phyloP scores from a whole-genome alignment of 2,888 invertebrate species.

The Scaptomyza polygonia region DNA sequence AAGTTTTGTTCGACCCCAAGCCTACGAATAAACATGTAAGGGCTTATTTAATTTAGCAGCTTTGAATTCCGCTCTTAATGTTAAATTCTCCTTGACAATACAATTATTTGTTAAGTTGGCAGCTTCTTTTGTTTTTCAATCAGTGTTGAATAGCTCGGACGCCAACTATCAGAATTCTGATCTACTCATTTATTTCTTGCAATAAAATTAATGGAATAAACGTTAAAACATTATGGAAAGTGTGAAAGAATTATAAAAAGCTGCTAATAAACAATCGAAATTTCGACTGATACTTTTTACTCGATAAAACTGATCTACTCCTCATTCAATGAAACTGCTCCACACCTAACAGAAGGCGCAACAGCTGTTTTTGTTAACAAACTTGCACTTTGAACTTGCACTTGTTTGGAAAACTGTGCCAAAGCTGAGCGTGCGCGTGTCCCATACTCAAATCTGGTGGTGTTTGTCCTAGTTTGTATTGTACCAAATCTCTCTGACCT shows the following conservation, averaged over 20 bases:
- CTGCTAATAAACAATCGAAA: background rate
- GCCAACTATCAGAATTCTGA: background rate
- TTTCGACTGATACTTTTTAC: background rate
- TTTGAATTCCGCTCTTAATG: too few species aligned
- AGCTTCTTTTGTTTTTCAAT: background rate
- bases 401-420: slow-evolving; percentile 44
- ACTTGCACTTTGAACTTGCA: slow-evolving; percentile 70
- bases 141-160: slow-evolving; percentile 3
- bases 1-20: too few species aligned
- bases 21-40: too few species aligned
- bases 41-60: too few species aligned
- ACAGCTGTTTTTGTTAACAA: slow-evolving; percentile 49
- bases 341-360: slow-evolving; percentile 29
- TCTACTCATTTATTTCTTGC: background rate
- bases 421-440: slow-evolving; percentile 59
- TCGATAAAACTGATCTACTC: slow-evolving; percentile 20
- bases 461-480: slow-evolving; percentile 30
- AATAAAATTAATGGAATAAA: background rate
- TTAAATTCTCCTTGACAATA: too few species aligned
- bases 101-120: background rate
- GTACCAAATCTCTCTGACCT: slow-evolving; percentile 32
- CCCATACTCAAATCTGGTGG: slow-evolving; percentile 22
- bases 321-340: slow-evolving; percentile 18
- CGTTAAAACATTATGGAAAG: background rate
- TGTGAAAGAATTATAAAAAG: background rate